Conservation (phyloP, 2,113 vertebrate genomes). For the Furnarius figulus region DNA sequence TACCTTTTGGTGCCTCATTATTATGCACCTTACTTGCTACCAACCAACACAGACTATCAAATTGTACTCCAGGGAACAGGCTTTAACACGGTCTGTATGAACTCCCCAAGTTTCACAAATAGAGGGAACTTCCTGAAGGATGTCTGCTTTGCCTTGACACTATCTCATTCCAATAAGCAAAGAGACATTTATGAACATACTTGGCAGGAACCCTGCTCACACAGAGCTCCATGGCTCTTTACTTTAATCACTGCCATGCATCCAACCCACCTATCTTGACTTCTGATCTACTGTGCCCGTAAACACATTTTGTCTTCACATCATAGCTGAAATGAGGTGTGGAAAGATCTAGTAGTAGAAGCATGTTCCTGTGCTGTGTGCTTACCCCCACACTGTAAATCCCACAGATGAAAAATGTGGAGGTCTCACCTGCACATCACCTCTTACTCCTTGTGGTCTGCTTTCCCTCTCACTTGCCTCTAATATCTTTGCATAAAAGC, state of each 20-base stretch:
- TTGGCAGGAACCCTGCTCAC: background rate
- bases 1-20: background rate
- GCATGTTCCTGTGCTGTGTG: accelerated
- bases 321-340: accelerated
- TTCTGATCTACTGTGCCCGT: background rate
- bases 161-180: background rate
- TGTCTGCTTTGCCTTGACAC: background rate
- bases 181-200: background rate
- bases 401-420: background rate
- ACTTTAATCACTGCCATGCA: background rate
- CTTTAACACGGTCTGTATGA: background rate
- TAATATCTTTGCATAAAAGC: background rate
- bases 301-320: background rate
- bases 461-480: background rate
- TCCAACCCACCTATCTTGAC: background rate
- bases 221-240: background rate
- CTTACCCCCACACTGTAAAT: background rate
- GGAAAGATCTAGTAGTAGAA: background rate
- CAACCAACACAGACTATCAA: background rate
- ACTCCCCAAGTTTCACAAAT: background rate
- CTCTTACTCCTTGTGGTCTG: background rate
- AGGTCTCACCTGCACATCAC: background rate
- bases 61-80: accelerated
- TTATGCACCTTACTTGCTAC: accelerated
- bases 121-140: background rate